phyloP scores from a whole-genome alignment of 2,113 vertebrate genomes.

The Bos indicus region DNA sequence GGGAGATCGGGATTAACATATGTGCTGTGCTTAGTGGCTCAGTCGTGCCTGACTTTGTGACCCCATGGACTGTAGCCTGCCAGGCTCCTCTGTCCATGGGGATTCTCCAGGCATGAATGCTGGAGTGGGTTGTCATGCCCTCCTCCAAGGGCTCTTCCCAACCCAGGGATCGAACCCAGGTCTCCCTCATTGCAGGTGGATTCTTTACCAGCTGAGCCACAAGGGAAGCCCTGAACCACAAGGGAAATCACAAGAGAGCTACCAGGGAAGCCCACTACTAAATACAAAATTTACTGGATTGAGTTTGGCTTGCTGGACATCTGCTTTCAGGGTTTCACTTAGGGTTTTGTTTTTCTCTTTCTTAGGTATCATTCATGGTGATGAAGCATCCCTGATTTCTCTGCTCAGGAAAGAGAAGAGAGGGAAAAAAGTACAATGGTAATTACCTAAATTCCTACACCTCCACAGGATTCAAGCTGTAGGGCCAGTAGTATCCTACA shows the following conservation, averaged over 20 bases:
- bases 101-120: neutral
- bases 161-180: neutral
- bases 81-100: neutral
- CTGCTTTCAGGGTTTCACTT: neutral
- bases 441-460: neutral
- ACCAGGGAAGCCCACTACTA: neutral
- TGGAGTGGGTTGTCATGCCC: neutral
- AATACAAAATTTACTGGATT: neutral
- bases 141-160: neutral
- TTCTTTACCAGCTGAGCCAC: neutral
- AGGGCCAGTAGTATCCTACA: neutral
- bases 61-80: neutral
- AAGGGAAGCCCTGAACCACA: neutral
- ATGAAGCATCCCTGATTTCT: neutral
- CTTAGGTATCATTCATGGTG: neutral
- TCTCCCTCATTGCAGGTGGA: neutral
- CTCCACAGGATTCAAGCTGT: too few species aligned
- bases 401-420: neutral
- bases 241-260: neutral
- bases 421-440: neutral
- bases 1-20: neutral
- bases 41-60: neutral
- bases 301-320: neutral
- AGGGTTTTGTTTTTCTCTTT: neutral
- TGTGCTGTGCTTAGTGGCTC: neutral